These are phyloP conservation scores for Laticauda colubrina DNA, from an alignment of 2,113 vertebrate genomes.

Conservation along the genomic window DNA sequence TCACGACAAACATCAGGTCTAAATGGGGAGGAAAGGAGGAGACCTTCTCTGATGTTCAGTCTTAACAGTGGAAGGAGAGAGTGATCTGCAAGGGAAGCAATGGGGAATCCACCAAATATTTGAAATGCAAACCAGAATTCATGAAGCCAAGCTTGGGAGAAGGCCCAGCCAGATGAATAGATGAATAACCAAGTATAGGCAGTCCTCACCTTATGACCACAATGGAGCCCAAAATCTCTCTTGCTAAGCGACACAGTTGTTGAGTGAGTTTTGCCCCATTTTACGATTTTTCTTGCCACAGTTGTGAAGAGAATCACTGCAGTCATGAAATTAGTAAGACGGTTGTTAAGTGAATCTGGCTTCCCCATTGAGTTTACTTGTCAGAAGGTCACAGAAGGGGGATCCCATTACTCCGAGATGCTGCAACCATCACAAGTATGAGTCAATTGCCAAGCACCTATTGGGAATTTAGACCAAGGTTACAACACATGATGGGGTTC, in stretches of 20 bases:
- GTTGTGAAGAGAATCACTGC: not conserved
- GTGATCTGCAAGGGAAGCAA: not conserved
- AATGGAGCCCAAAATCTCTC: not conserved
- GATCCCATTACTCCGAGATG: not conserved
- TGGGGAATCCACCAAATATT: not conserved
- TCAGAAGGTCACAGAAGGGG: not conserved
- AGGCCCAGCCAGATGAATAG: not conserved
- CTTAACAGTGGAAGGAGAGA: not conserved
- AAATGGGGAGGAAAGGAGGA: not conserved
- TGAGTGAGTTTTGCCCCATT: not conserved
- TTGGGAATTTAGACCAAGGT: too few relatives aligned
- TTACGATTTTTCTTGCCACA: not conserved
- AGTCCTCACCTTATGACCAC: not conserved
- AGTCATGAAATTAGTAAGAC: not conserved
- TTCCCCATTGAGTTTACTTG: not conserved
- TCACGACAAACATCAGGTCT: conserved; percentile 8
- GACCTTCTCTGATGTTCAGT: not conserved
- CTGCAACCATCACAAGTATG: not conserved
- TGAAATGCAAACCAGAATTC: not conserved
- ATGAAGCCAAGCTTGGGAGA: not conserved
- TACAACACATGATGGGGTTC: not conserved
- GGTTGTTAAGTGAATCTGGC: not conserved
- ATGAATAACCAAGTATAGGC: not conserved
- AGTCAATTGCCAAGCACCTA: too few relatives aligned
- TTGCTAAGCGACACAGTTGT: too few relatives aligned